phyloP scores from a whole-genome alignment of 2,888 invertebrate genomes.

The Netelia melanura region DNA sequence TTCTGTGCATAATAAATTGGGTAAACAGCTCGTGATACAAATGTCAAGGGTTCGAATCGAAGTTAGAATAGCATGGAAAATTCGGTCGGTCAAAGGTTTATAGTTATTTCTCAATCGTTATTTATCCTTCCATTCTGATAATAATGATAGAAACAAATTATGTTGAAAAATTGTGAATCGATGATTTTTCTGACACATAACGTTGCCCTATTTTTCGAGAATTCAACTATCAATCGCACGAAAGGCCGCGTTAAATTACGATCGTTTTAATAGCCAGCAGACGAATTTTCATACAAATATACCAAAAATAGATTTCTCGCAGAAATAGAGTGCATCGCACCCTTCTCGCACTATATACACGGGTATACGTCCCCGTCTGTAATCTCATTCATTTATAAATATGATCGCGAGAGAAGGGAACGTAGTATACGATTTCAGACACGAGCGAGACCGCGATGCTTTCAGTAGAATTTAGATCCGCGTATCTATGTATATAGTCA shows the following conservation, averaged over 20 bases:
- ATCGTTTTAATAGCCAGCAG: slow-evolving; percentile 12
- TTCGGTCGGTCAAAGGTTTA: too few relatives aligned
- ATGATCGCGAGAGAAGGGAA: neutral
- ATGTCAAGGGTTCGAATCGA: too few relatives aligned
- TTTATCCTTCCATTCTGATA: too few relatives aligned
- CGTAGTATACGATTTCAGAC: slow-evolving; percentile 6
- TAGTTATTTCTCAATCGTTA: too few relatives aligned
- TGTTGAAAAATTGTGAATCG: too few relatives aligned
- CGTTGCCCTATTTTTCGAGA: too few relatives aligned
- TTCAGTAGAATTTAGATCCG: neutral
- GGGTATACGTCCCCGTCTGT: neutral
- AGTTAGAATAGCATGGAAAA: too few relatives aligned
- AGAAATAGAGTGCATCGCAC: slow-evolving; percentile 55
- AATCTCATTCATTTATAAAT: slow-evolving; percentile 56
- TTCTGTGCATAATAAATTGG: too few relatives aligned
- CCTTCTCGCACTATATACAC: slow-evolving; percentile 16
- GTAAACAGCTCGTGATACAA: too few relatives aligned
- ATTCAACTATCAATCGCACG: too few relatives aligned
- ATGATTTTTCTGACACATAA: too few relatives aligned
- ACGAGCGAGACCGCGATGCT: neutral
- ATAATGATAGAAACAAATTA: too few relatives aligned
- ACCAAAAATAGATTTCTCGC: slow-evolving; percentile 50
- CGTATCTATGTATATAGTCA: neutral
- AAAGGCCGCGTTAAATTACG: neutral
- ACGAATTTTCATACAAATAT: neutral